Evolutionary conservation across 2,888 invertebrate genomes (phyloP), one percentile per base, ranked within the genome.

Genomic region (Malthinus seriepunctatus): DNA sequence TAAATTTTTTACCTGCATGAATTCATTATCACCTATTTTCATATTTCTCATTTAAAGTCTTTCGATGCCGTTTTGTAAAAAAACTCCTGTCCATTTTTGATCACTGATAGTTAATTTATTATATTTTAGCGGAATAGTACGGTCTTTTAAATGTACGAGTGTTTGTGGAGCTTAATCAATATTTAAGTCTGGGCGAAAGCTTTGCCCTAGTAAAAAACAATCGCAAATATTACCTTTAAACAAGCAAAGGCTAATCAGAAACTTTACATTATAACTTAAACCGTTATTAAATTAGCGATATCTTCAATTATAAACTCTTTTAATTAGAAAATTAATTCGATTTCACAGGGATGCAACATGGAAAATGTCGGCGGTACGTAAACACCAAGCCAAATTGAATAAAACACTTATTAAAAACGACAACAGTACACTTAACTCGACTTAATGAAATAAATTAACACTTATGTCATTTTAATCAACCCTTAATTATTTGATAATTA

Each of bases 11-110:
- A 76, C 75, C 75, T 72, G 66, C 58, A 67, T 65, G 67, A 68
- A 74, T 71, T 71, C 76, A 76, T 77, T 67, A 76, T 78, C 77
- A 77, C 74, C 77, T 77, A 73, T 73, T 71, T 67, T 74, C 69
- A 62, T 73, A 73, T 68, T 73, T 71, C 65, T 71, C 71, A 58
- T 67, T 70, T 62, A 74, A 67, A 57, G 72, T 69, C 67, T 73
- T 74, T 66, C 74, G 71, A 64, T 73, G 71, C 57, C 71, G 68
- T 51, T 69, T 69, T 58, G 65, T 68, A 59, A 68, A 65, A 58
- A 70, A 70, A 67, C 73, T 70, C 63, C 72, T 69, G 69, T 69
- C 73, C 75, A 76, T 77, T 72, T 69, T 76, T 71, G 66, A 66
- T 61, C 61, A 63, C 62, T 61, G 60, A 51, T 62, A 69, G 23